Percentiles rank a stretch among this genome's conserved stretches.
Evolutionary conservation across 2,113 vertebrate species (phyloP).

Genomic region (Aspiorhynchus laticeps): DNA sequence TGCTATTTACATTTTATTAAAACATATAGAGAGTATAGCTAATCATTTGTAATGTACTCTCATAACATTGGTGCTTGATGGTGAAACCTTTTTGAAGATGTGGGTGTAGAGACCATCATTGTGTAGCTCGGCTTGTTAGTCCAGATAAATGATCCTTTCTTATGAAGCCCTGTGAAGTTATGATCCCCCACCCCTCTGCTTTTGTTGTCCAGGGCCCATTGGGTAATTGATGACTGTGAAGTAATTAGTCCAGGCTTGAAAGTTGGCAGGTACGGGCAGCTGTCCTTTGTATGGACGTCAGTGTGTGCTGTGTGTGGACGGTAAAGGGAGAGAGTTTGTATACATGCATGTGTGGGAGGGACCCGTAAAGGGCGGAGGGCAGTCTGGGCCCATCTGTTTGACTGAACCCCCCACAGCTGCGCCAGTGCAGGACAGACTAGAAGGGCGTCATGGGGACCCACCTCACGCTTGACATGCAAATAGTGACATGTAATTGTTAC

Average conservation of each 20-base stretch:
- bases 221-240: conserved; percentile 67
- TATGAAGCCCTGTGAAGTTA: conserved; percentile 60
- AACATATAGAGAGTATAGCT: neutral
- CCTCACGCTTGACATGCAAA: neutral
- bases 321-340: conserved; percentile 35
- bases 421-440: conserved; percentile 1
- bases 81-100: neutral
- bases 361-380: conserved; percentile 40
- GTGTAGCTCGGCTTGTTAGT: conserved; percentile 37
- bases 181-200: conserved; percentile 51
- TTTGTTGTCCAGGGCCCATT: conserved; percentile 55
- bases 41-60: neutral
- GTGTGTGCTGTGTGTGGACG: conserved; percentile 42
- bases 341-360: conserved; percentile 27
- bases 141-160: conserved; percentile 57
- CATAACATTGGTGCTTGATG: conserved; percentile 5
- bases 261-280: conserved; percentile 66
- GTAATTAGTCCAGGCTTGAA: conserved; percentile 65
- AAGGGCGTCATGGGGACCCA: conserved; percentile 1
- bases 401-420: conserved; percentile 51
- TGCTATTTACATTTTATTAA: neutral
- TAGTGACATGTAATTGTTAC: conserved; percentile 22
- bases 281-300: conserved; percentile 58
- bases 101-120: neutral
- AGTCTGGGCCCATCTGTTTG: conserved; percentile 61